Percentiles rank a stretch among this genome's conserved stretches.
Evolutionary conservation across 1,140 invertebrate species (phyloP).

Genomic region (Zaprionus kolodkinae): DNA sequence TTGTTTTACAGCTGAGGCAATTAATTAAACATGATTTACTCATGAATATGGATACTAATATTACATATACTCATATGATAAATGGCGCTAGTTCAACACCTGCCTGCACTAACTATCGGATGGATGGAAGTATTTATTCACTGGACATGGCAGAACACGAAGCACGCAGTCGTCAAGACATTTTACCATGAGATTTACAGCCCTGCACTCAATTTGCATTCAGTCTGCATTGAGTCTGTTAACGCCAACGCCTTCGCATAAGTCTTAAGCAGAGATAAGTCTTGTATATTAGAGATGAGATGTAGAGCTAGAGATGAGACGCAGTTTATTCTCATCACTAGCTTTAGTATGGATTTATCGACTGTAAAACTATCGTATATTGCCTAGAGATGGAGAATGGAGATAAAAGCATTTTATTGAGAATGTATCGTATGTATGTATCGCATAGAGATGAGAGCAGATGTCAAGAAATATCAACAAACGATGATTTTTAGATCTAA

Average conservation of each 20-base stretch:
- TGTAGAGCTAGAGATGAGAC: background rate
- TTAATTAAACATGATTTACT: slow-evolving; percentile 77
- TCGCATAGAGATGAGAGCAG: too few relatives aligned
- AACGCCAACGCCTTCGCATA: background rate
- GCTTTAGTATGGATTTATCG: too few relatives aligned
- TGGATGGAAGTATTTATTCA: slow-evolving; percentile 12
- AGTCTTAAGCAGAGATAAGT: background rate
- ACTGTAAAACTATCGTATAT: background rate
- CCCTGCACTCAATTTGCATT: slow-evolving; percentile 8
- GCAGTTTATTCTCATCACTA: background rate
- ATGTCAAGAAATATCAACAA: too few relatives aligned
- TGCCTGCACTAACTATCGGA: slow-evolving; percentile 29
- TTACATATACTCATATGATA: slow-evolving; percentile 5
- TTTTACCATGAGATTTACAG: slow-evolving; percentile 21
- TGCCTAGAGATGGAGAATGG: background rate
- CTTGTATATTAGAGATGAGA: too few relatives aligned
- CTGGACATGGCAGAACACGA: background rate
- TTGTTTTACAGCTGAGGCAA: slow-evolving; percentile 73
- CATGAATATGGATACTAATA: slow-evolving; percentile 38
- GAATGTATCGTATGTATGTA: too few relatives aligned
- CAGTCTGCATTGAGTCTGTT: slow-evolving; percentile 22
- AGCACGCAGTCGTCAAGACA: slow-evolving; percentile 1
- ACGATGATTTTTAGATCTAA: too few relatives aligned
- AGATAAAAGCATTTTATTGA: too few relatives aligned
- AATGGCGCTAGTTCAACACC: slow-evolving; percentile 24